Base-by-base conservation (phyloP, 2,888 invertebrate species). In the Orthosia cruda region DNA sequence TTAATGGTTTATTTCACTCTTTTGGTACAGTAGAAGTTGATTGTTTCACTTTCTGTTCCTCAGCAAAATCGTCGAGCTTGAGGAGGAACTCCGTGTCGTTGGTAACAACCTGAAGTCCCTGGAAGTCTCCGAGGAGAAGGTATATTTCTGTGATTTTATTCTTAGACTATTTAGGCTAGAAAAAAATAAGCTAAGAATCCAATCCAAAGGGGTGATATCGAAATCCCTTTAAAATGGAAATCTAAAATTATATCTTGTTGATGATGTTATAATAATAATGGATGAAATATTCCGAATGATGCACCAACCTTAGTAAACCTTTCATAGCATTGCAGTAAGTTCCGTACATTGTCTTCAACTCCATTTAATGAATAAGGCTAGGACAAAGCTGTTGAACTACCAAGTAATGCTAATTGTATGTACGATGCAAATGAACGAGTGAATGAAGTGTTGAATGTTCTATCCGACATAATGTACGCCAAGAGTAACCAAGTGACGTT, bases 81-180 rank as follows among this genome's bases (percentile, higher is more conserved):
- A 99, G 97, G 99, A 99, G 97, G 99, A 99, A 97, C 98, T 99
- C 97, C 99, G 99, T 96, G 99, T 99, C 94, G 99, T 99, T 96
- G 99, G 99, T 96, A 99, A 99, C 98, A 99, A 99, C 98, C 98
- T 99, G 97, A 99, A 99, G 97, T 99, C 99, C 95, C 98, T 99
- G 95, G 99, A 99, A 98, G 99, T 99, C 95, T 99, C 99, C 93
- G 99, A 99, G 97, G 99, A 99, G 97, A 99, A 99, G 99, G 99
- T 99, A 98, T 97, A 97, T 94, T 77, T 85, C 74, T 73, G 79
- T 74, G 66, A 62, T 84, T 77, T 80, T 69, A 54, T 81, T 72
- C 72, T 76, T 23, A 63, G 40, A 45, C 13, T 74, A 79, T 50
- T 57, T 52, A 71, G 13, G 72, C 80, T 74, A 74, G 57, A 80